phyloP scores from a whole-genome alignment of 1,140 invertebrate species.

The Xylocopa sonorina region DNA sequence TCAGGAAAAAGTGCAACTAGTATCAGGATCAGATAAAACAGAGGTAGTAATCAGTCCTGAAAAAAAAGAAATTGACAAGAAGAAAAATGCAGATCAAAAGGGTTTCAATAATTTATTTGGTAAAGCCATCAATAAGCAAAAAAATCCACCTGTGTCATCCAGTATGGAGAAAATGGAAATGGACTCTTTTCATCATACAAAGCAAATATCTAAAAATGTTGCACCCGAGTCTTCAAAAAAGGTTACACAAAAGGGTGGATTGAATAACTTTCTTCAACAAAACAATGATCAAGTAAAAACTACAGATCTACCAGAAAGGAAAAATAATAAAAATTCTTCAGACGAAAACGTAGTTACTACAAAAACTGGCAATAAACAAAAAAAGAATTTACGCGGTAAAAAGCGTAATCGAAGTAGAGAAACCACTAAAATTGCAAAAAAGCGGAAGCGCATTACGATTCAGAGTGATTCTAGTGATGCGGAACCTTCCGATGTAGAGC shows the following conservation, averaged over 20 bases:
- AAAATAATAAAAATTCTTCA: background rate
- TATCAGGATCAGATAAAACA: background rate
- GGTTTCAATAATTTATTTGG: conserved; percentile 75
- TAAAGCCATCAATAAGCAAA: conserved; percentile 63
- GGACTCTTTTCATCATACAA: background rate
- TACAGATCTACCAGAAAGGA: background rate
- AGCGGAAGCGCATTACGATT: conserved; percentile 74
- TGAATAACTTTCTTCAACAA: conserved; percentile 17
- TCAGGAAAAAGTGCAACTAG: background rate
- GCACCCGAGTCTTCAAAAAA: conserved; percentile 10
- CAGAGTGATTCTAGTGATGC: conserved; percentile 72
- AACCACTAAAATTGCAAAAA: conserved; percentile 57
- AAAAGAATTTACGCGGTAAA: conserved; percentile 54
- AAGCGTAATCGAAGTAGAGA: conserved; percentile 71
- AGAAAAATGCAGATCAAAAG: conserved; percentile 61
- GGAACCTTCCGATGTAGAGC: conserved; percentile 61
- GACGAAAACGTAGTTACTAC: conserved; percentile 4
- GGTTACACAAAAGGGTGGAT: background rate
- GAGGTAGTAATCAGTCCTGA: conserved; percentile 7
- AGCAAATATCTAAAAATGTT: conserved; percentile 27
- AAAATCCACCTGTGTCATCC: background rate
- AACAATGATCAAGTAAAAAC: background rate
- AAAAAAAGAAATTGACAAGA: conserved; percentile 23
- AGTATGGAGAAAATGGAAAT: conserved; percentile 6
- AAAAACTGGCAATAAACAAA: conserved; percentile 11